phyloP scores from a whole-genome alignment of 2,113 vertebrate species.

The Epinephelus lanceolatus region DNA sequence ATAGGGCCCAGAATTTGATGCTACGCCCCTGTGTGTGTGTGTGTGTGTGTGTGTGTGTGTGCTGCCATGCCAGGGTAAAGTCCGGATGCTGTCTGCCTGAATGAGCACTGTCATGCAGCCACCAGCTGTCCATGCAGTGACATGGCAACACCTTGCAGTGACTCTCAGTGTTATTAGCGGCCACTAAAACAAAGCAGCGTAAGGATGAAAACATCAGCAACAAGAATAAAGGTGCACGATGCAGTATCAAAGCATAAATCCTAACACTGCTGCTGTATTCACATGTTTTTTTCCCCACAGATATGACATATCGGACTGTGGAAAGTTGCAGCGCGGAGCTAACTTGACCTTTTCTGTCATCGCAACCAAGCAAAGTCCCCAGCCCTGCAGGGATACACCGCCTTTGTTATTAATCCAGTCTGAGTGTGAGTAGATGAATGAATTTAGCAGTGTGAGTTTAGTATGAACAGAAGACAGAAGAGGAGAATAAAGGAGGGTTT shows the following conservation, averaged over 20 bases:
- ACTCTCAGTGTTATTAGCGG: not conserved
- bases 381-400: conserved; percentile 39
- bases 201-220: conserved; percentile 23
- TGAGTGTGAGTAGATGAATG: conserved; percentile 46
- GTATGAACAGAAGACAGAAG: conserved; percentile 29
- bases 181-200: conserved; percentile 13
- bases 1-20: no score
- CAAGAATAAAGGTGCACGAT: not conserved
- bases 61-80: conserved; percentile 10
- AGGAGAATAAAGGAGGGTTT: conserved; percentile 17
- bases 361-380: conserved; percentile 1
- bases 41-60: conserved; percentile 12
- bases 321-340: conserved; percentile 5
- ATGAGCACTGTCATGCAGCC: conserved; percentile 34
- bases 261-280: conserved; percentile 20
- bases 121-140: conserved; percentile 55
- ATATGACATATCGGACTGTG: not conserved
- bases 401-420: conserved; percentile 57
- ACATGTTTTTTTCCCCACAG: conserved; percentile 33
- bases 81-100: conserved; percentile 39
- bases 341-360: conserved; percentile 19
- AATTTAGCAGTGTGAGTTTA: conserved; percentile 2
- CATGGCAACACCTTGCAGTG: conserved; percentile 19
- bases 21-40: conserved; percentile 4
- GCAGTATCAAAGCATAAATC: conserved; percentile 10